These are phyloP conservation scores for Archips xylosteana DNA, from an alignment of 2,888 invertebrate genomes.

Conservation along the genomic window DNA sequence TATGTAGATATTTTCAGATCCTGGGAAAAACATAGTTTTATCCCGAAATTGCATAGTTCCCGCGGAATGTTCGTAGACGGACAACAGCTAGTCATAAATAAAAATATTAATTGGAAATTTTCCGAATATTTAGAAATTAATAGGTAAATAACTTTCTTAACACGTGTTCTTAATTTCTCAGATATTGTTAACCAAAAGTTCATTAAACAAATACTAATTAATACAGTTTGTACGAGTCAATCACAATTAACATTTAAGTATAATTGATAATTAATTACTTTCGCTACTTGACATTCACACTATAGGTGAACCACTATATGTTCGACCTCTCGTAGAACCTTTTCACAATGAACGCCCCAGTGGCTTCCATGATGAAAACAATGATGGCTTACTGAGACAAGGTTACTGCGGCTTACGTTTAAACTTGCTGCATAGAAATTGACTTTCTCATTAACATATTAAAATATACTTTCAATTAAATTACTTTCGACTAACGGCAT, in stretches of 20 bases:
- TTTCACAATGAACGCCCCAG: too few relatives aligned
- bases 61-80: too few relatives aligned
- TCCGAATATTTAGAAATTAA: too few relatives aligned
- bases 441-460: not conserved
- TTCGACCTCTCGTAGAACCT: too few relatives aligned
- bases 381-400: too few relatives aligned
- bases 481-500: constrained; percentile 10
- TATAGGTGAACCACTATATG: too few relatives aligned
- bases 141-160: constrained; percentile 15
- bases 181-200: not conserved
- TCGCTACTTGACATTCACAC: not conserved
- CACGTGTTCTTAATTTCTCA: constrained; percentile 19
- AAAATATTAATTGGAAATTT: constrained; percentile 1
- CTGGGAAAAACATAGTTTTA: too few relatives aligned
- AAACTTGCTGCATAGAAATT: not conserved
- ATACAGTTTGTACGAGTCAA: constrained; percentile 12
- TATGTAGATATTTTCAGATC: too few relatives aligned
- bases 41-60: too few relatives aligned
- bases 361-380: too few relatives aligned
- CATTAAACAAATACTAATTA: constrained; percentile 26
- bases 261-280: constrained; percentile 3
- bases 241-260: constrained; percentile 23
- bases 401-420: too few relatives aligned
- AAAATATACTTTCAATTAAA: not conserved
- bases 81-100: not conserved